Percentiles rank a stretch among this genome's conserved stretches.
Conservation (phyloP, 1,140 invertebrate species). For the Saccostrea glomerata region DNA sequence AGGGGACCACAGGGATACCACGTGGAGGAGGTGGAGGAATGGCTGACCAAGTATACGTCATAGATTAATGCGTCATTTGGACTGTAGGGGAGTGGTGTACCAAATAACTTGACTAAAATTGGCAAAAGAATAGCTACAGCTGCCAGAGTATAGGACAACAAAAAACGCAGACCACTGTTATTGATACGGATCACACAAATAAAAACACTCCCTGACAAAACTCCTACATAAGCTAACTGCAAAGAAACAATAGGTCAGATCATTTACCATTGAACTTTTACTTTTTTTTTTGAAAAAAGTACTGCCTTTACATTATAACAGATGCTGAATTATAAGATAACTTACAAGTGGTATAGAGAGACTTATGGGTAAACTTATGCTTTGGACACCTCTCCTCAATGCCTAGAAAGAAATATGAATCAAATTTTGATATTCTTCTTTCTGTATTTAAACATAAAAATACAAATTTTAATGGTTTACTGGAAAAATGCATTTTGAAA, state of each 20-base stretch:
- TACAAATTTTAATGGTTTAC: no score
- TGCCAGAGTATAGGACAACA: background rate
- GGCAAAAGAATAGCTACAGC: background rate
- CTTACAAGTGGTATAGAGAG: background rate
- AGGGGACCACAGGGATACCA: slow-evolving; percentile 62
- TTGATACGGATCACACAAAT: background rate
- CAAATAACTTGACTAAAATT: background rate
- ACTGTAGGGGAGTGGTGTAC: background rate
- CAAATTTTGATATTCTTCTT: background rate
- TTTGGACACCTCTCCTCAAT: background rate
- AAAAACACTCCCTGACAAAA: background rate
- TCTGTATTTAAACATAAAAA: no score
- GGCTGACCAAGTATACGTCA: slow-evolving; percentile 56
- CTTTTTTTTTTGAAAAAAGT: background rate
- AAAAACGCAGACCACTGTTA: background rate
- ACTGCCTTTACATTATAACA: background rate
- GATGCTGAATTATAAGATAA: background rate
- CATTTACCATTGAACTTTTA: background rate
- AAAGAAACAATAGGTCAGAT: background rate
- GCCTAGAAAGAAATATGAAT: background rate
- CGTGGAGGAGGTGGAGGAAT: slow-evolving; percentile 63
- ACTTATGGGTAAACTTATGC: slow-evolving; percentile 9
- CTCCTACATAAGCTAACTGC: background rate
- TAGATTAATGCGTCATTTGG: background rate
- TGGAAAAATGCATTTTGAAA: no score